Evolutionary conservation across 2,797 vertebrate species (phyloP).

Genomic region (Dicrostonyx torquatus): DNA sequence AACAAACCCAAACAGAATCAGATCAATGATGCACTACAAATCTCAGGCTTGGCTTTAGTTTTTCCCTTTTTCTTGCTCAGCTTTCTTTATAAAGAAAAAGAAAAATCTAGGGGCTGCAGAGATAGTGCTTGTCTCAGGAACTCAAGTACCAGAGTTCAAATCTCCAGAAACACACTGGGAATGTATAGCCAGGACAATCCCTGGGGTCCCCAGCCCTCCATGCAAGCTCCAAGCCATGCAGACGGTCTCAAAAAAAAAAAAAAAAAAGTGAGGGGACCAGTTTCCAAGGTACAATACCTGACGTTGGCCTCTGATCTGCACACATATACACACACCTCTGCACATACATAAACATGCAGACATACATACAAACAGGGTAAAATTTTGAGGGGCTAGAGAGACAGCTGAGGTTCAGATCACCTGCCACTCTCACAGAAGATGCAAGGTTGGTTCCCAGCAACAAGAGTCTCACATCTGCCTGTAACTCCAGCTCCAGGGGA

Average conservation of each 20-base stretch:
- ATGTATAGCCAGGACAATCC: background rate
- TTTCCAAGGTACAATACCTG: background rate
- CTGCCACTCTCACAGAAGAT: too few species aligned
- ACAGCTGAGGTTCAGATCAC: background rate
- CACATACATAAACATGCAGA: background rate
- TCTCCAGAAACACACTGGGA: background rate
- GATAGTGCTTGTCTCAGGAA: background rate
- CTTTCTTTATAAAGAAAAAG: background rate
- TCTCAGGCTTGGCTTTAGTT: background rate
- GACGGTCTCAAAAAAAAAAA: background rate
- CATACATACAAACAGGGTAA: background rate
- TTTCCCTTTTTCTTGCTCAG: background rate
- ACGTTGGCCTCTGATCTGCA: background rate
- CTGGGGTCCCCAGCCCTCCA: background rate
- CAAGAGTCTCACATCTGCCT: background rate
- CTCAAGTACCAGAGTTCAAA: background rate
- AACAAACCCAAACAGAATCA: background rate
- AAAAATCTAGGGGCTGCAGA: background rate
- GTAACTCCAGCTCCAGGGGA: background rate
- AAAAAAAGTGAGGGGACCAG: too few species aligned
- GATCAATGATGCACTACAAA: background rate
- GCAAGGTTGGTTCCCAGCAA: too few species aligned
- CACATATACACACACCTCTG: background rate
- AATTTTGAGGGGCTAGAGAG: background rate
- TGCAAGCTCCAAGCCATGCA: background rate